Evolutionary conservation across 1,140 invertebrate genomes (phyloP).

Genomic region (Platyscapa corneri): DNA sequence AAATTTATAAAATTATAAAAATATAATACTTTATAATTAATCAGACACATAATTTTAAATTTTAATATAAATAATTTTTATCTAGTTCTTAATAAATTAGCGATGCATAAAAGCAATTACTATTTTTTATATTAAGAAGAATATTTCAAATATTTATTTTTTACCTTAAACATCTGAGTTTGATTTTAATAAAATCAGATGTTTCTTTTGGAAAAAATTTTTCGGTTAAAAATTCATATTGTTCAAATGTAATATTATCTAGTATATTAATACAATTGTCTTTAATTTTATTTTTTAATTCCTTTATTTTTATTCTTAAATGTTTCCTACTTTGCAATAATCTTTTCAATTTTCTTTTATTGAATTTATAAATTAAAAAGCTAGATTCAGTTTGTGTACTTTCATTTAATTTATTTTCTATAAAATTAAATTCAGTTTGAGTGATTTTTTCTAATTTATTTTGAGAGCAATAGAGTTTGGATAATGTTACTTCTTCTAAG

Average conservation of each 20-base stretch:
- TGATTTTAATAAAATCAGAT: slow-evolving; percentile 49
- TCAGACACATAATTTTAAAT: no score
- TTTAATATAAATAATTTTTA: no score
- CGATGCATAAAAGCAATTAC: slow-evolving; percentile 22
- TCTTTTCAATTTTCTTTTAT: slow-evolving; percentile 41
- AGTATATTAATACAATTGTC: slow-evolving; percentile 34
- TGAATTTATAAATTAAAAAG: slow-evolving; percentile 40
- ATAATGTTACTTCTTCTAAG: slow-evolving; percentile 35
- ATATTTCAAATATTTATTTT: slow-evolving; percentile 16
- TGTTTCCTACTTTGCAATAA: slow-evolving; percentile 23
- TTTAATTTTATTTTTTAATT: slow-evolving; percentile 41
- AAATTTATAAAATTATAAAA: no score
- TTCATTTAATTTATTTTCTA: slow-evolving; percentile 20
- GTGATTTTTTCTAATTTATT: slow-evolving; percentile 30
- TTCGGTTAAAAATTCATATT: slow-evolving; percentile 47
- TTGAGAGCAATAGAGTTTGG: slow-evolving; percentile 7
- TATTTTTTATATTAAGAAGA: slow-evolving; percentile 40
- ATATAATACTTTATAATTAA: no score
- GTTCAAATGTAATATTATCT: slow-evolving; percentile 46
- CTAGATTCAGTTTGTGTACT: slow-evolving; percentile 33
- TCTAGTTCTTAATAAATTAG: background rate
- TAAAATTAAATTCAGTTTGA: slow-evolving; percentile 20
- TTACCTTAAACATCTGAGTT: slow-evolving; percentile 48
- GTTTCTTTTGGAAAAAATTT: slow-evolving; percentile 48
- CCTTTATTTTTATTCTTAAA: slow-evolving; percentile 34